Conservation (phyloP, 2,113 vertebrate genomes). For the Petrocephalus microphthalmus region DNA sequence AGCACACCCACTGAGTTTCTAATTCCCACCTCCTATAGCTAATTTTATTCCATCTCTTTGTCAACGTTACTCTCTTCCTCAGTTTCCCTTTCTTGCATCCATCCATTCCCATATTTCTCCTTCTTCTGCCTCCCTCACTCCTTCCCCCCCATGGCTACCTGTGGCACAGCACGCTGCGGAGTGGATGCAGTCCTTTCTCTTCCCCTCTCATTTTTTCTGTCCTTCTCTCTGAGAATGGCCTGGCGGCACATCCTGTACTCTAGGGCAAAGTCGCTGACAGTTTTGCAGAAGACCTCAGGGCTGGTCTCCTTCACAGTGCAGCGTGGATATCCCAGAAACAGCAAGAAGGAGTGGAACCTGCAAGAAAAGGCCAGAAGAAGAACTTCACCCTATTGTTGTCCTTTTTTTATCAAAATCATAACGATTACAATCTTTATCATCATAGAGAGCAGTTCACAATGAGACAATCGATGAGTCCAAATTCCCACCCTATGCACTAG, state of each 20-base stretch:
- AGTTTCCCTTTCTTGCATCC: not conserved
- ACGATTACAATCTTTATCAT: not conserved
- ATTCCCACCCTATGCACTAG: not conserved
- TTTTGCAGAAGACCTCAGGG: constrained; percentile 61
- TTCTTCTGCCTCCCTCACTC: not conserved
- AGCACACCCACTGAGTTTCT: not conserved
- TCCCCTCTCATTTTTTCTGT: constrained; percentile 33
- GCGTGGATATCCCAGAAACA: constrained; percentile 64
- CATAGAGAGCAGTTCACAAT: not conserved
- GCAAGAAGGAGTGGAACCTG: constrained; percentile 68
- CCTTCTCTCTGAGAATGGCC: constrained; percentile 53
- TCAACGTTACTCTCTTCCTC: not conserved
- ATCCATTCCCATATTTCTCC: not conserved
- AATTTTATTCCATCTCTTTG: not conserved
- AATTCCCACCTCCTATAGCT: not conserved
- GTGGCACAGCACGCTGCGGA: constrained; percentile 16
- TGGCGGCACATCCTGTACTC: constrained; percentile 55
- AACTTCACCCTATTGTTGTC: not conserved
- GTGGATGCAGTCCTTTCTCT: constrained; percentile 24
- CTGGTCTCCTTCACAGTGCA: constrained; percentile 51
- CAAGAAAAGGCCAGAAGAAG: not conserved
- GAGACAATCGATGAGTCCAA: not conserved
- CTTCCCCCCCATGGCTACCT: constrained; percentile 9
- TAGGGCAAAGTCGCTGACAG: constrained; percentile 64
- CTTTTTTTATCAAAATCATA: not conserved